A percentile compares a stretch with the other conserved stretches of the same genome.
phyloP scores from a whole-genome alignment of 1,140 invertebrate species.

The Procambarus virginalis region DNA sequence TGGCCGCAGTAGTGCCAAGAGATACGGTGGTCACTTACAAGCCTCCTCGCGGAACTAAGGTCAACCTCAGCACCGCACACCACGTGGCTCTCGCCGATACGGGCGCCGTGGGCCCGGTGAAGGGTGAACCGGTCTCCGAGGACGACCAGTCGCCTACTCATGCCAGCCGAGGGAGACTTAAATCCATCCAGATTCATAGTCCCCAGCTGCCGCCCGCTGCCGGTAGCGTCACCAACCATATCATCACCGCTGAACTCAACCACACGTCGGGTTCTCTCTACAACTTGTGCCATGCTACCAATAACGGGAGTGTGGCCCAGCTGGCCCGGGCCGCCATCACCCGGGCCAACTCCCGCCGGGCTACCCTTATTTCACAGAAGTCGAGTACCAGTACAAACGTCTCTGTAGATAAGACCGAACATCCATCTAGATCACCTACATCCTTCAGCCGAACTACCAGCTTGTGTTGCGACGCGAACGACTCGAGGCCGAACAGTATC shows the following conservation, averaged over 20 bases:
- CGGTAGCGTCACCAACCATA: slow-evolving; percentile 6
- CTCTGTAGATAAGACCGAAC: slow-evolving; percentile 11
- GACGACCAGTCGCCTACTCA: slow-evolving; percentile 29
- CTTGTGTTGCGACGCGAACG: slow-evolving; percentile 18
- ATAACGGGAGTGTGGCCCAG: slow-evolving; percentile 41
- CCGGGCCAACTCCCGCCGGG: slow-evolving; percentile 15
- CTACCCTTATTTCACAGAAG: slow-evolving; percentile 3
- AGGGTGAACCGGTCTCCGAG: slow-evolving; percentile 39
- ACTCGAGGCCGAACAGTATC: slow-evolving; percentile 17
- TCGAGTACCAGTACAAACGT: slow-evolving; percentile 24
- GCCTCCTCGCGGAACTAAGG: slow-evolving; percentile 50
- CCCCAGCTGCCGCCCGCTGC: neutral
- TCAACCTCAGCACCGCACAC: slow-evolving; percentile 57
- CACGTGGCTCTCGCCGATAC: slow-evolving; percentile 59
- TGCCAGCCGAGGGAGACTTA: neutral
- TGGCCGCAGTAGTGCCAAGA: slow-evolving; percentile 55
- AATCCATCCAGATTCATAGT: neutral
- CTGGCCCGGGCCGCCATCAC: slow-evolving; percentile 43
- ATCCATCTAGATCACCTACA: neutral
- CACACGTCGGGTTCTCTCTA: slow-evolving; percentile 33
- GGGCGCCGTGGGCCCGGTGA: slow-evolving; percentile 15
- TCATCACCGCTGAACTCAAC: slow-evolving; percentile 35
- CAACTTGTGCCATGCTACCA: slow-evolving; percentile 25
- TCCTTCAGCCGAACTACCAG: slow-evolving; percentile 29
- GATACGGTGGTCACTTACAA: slow-evolving; percentile 64